A percentile compares a stretch with the other conserved stretches of the same genome.
Conservation (phyloP, 2,888 invertebrate species). For the Dolomedes plantarius region DNA sequence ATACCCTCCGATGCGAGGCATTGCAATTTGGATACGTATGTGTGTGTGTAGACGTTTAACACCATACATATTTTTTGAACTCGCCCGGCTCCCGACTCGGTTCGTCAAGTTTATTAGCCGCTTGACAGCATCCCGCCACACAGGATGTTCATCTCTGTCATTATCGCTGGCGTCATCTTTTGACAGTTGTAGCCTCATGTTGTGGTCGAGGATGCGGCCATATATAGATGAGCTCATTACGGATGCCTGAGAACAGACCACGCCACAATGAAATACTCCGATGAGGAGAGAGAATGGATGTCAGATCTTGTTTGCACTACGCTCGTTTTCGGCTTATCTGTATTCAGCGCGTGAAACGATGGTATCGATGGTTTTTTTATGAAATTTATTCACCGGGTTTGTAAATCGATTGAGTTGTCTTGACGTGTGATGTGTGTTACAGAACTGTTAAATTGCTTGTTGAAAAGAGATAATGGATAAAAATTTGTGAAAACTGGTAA, state of each 20-base stretch:
- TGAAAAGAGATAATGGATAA: too few species aligned
- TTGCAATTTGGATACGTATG: too few species aligned
- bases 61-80: too few species aligned
- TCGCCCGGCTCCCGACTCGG: too few species aligned
- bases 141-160: slow-evolving; percentile 9
- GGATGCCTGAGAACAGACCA: neutral
- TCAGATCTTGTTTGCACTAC: neutral
- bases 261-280: neutral
- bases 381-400: too few species aligned
- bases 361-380: too few species aligned
- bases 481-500: too few species aligned
- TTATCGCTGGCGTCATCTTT: neutral
- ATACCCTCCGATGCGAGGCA: too few species aligned
- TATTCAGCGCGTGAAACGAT: neutral
- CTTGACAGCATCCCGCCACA: neutral
- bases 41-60: too few species aligned
- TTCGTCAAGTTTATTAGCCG: neutral
- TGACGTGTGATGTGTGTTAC: too few species aligned
- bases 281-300: neutral
- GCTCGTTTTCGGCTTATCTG: neutral
- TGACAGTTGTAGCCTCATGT: neutral
- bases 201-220: neutral
- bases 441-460: too few species aligned
- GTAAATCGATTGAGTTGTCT: too few species aligned
- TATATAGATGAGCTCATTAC: neutral